phyloP scores from a whole-genome alignment of 2,888 invertebrate species.

The Erebia aethiops region DNA sequence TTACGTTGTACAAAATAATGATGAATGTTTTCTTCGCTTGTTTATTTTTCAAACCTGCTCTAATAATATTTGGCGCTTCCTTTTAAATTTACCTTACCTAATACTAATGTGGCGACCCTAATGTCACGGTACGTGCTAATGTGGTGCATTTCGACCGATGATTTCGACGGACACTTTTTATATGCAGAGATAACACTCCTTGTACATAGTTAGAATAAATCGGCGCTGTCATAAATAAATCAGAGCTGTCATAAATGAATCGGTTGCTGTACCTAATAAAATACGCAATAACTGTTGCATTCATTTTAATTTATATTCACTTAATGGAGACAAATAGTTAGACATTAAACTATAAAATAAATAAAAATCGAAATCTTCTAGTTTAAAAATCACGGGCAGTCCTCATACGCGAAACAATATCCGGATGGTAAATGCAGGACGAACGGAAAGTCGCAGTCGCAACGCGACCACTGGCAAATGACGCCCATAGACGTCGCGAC shows the following conservation, averaged over 20 bases:
- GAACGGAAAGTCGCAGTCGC: conserved; percentile 75
- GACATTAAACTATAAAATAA: not conserved
- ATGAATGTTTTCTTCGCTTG: too few species aligned
- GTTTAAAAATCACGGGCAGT: conserved; percentile 59
- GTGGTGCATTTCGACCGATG: too few species aligned
- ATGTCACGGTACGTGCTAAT: too few species aligned
- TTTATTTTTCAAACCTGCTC: too few species aligned
- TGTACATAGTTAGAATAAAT: too few species aligned
- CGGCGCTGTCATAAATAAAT: not conserved
- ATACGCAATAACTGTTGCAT: not conserved
- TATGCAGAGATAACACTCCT: too few species aligned
- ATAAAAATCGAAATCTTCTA: not conserved
- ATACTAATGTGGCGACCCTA: too few species aligned
- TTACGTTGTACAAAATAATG: too few species aligned
- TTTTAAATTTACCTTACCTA: too few species aligned
- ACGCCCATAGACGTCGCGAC: conserved; percentile 67
- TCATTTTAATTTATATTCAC: too few species aligned
- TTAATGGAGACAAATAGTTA: not conserved
- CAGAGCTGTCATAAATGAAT: not conserved
- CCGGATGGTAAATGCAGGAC: conserved; percentile 68
- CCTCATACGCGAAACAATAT: conserved; percentile 71
- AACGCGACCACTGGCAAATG: conserved; percentile 72
- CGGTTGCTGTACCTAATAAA: not conserved
- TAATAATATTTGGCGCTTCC: too few species aligned
- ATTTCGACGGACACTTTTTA: too few species aligned